Evolutionary conservation across 1,140 invertebrate species (phyloP).

Genomic region (Drosophila sechellia): DNA sequence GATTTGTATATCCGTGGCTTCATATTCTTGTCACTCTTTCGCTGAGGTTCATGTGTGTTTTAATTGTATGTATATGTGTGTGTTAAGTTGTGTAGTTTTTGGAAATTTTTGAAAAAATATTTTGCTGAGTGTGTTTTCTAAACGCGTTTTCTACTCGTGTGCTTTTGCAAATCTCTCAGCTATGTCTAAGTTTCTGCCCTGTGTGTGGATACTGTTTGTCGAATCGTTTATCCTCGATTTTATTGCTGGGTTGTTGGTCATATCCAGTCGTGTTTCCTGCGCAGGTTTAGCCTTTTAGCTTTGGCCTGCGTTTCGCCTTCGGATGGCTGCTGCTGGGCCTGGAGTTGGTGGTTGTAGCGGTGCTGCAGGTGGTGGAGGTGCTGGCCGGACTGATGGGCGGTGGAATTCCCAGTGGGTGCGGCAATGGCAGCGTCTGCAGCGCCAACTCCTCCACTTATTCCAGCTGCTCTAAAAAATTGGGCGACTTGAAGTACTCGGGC

Average conservation of each 20-base stretch:
- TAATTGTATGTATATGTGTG: conserved; percentile 30
- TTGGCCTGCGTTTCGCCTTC: conserved; percentile 65
- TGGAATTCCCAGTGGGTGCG: conserved; percentile 64
- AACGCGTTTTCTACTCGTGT: conserved; percentile 44
- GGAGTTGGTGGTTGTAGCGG: conserved; percentile 47
- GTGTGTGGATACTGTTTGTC: conserved; percentile 18
- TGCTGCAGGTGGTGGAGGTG: conserved; percentile 45
- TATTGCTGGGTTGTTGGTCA: conserved; percentile 33
- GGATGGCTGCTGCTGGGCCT: conserved; percentile 41
- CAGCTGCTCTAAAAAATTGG: conserved; percentile 99
- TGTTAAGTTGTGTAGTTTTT: conserved; percentile 33
- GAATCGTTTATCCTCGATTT: neutral
- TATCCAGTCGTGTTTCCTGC: conserved; percentile 77
- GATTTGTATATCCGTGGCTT: conserved; percentile 19
- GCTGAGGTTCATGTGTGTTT: conserved; percentile 38
- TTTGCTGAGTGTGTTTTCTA: conserved; percentile 49
- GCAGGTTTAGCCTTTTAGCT: conserved; percentile 77
- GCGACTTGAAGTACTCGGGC: conserved; percentile 99
- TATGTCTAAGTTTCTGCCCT: conserved; percentile 12
- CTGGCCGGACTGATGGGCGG: conserved; percentile 38
- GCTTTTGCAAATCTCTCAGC: conserved; percentile 24
- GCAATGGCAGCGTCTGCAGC: conserved; percentile 58
- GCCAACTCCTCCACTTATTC: conserved; percentile 89
- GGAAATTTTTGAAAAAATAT: conserved; percentile 73
- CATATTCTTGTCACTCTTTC: conserved; percentile 28